Conservation (phyloP, 2,113 vertebrate genomes). For the Poeciliopsis prolifica region DNA sequence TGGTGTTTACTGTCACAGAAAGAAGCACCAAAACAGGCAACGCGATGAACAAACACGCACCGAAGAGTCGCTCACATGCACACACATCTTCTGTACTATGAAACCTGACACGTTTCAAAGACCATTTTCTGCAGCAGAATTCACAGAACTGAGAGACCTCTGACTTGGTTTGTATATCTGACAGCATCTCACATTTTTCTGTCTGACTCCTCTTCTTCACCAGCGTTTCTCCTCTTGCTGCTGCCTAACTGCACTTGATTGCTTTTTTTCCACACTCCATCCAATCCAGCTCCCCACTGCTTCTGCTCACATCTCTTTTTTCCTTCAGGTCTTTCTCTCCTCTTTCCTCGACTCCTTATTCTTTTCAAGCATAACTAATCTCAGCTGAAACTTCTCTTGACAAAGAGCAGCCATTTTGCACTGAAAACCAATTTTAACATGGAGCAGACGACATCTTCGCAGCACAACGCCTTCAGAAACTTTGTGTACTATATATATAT, state of each 20-base stretch:
- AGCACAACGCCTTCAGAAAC: conserved; percentile 1
- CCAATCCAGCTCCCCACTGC: conserved; percentile 34
- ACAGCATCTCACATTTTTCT: conserved; percentile 27
- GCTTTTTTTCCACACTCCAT: conserved; percentile 49
- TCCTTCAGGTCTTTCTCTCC: conserved; percentile 11
- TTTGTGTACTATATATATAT: not conserved
- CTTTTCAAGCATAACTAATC: conserved; percentile 58
- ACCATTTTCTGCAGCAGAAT: conserved; percentile 31
- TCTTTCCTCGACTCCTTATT: conserved; percentile 14
- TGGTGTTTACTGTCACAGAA: conserved; percentile 31
- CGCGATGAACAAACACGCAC: conserved; percentile 11
- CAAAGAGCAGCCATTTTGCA: conserved; percentile 69
- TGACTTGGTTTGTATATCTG: conserved; percentile 28
- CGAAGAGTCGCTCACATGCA: not conserved
- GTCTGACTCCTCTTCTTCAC: conserved; percentile 13
- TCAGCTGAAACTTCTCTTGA: conserved; percentile 54
- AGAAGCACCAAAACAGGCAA: conserved; percentile 14
- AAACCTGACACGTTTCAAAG: conserved; percentile 34
- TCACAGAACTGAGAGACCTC: conserved; percentile 43
- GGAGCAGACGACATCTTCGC: conserved; percentile 36
- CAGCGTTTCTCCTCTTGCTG: conserved; percentile 11
- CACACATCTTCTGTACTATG: conserved; percentile 7
- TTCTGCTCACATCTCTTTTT: conserved; percentile 22
- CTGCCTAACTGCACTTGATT: conserved; percentile 46
- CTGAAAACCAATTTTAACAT: conserved; percentile 32